Percentiles rank a stretch among this genome's conserved stretches.
Evolutionary conservation across 2,113 vertebrate species (phyloP).

Genomic region (Neolamprologus variostigma): DNA sequence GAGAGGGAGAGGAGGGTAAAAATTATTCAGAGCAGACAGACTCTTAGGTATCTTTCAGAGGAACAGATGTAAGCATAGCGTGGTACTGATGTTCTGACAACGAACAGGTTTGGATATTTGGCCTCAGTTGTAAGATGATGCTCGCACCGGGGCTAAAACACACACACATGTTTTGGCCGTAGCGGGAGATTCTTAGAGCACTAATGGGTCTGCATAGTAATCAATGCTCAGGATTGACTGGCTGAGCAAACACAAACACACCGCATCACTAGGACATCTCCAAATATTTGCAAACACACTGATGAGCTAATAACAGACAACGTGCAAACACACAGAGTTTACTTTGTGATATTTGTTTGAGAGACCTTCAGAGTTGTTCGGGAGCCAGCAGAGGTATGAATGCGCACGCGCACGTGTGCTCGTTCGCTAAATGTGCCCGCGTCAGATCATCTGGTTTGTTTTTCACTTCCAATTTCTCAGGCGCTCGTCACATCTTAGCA

Average conservation of each 20-base stretch:
- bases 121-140: constrained; percentile 35
- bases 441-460: constrained; percentile 49
- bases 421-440: neutral
- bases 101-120: constrained; percentile 61
- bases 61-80: constrained; percentile 66
- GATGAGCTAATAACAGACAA: constrained; percentile 36
- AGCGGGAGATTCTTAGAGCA: constrained; percentile 14
- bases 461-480: constrained; percentile 37
- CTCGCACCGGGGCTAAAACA: constrained; percentile 15
- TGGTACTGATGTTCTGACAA: constrained; percentile 62
- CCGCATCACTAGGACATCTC: constrained; percentile 13
- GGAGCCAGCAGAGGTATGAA: neutral
- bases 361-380: neutral
- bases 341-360: neutral
- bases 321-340: neutral
- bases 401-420: neutral
- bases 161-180: constrained; percentile 13
- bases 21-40: constrained; percentile 51
- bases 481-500: constrained; percentile 45
- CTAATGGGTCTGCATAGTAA: constrained; percentile 57
- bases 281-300: constrained; percentile 54
- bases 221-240: constrained; percentile 56
- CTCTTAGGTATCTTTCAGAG: constrained; percentile 50
- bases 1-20: constrained; percentile 26
- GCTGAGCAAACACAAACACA: constrained; percentile 61